These are phyloP conservation scores for Deroptyus accipitrinus DNA, from an alignment of 2,113 vertebrate genomes.

Conservation along the genomic window DNA sequence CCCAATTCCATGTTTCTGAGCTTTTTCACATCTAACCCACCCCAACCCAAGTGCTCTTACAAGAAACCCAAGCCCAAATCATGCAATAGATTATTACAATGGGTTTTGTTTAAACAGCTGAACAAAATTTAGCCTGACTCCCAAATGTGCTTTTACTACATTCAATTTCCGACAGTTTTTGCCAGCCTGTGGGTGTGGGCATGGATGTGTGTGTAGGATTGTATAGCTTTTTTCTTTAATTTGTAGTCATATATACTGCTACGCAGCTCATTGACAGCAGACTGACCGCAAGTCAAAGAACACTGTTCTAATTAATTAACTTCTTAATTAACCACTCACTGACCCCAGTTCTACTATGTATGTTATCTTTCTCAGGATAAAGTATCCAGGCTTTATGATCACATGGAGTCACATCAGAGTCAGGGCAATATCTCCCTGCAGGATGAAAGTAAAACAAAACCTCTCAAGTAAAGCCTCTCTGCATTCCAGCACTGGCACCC, in stretches of 20 bases:
- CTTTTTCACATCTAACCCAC: neutral
- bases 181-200: neutral
- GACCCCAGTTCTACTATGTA: neutral
- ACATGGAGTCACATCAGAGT: neutral
- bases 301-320: neutral
- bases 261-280: neutral
- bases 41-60: neutral
- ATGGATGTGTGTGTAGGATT: neutral
- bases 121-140: neutral
- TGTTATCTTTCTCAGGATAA: neutral
- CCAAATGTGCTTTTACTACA: neutral
- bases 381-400: neutral
- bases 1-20: neutral
- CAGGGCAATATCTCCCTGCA: neutral
- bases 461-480: neutral
- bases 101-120: neutral
- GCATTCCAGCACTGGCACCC: neutral
- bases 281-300: neutral
- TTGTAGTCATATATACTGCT: neutral
- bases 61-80: neutral
- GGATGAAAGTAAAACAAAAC: neutral
- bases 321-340: neutral
- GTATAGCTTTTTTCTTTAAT: neutral
- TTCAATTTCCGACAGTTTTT: neutral
- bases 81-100: neutral